Evolutionary conservation across 2,888 invertebrate genomes (phyloP), one percentile per base, ranked within the genome.

Genomic region (Thalpophila matura): DNA sequence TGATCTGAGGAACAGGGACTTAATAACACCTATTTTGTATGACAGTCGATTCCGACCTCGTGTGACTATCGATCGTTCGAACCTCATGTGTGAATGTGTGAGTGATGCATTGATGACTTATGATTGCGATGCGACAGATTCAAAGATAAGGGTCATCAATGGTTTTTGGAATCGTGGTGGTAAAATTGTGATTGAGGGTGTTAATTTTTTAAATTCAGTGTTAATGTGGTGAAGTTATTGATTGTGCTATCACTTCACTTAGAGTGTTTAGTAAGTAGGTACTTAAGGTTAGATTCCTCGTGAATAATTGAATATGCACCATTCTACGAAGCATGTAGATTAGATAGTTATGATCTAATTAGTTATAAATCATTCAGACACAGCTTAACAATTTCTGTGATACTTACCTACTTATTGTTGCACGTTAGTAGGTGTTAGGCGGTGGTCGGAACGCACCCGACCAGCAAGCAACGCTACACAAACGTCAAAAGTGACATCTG

Each of bases 21-120:
- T 74, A 74, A 71, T 74, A 53, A 61, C 61, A 60, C 60, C 33
- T 42, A 35, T 49, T 35, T 29, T n/a, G 12, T 53, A 37, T 70
- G 64, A 70, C 63, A 70, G 58, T 40, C 35, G 55, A 46, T 45
- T 64, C 61, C 61, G 68, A 65, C 64, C 60, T 71, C 73, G 63
- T 57, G 57, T 45, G 3, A 3, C 2, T 66, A 77, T 77, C 72
- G 77, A 77, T 79, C 79, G 65, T 24, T 35, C 14, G n/a, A 16
- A 64, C 16, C 27, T 27, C 22, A 9, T 27, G 3, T 14, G 0
- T 43, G 40, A 50, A 4, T 18, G 35, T 37, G n/a, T 40, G n/a
- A n/a, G 26, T 53, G 55, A 61, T 79, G 81, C 80, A 80, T 67
- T 75, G 81, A 80, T 72, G 72, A 70, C 59, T 69, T 77, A 66